phyloP scores from a whole-genome alignment of 2,888 invertebrate species.

The Fragum whitleyi region DNA sequence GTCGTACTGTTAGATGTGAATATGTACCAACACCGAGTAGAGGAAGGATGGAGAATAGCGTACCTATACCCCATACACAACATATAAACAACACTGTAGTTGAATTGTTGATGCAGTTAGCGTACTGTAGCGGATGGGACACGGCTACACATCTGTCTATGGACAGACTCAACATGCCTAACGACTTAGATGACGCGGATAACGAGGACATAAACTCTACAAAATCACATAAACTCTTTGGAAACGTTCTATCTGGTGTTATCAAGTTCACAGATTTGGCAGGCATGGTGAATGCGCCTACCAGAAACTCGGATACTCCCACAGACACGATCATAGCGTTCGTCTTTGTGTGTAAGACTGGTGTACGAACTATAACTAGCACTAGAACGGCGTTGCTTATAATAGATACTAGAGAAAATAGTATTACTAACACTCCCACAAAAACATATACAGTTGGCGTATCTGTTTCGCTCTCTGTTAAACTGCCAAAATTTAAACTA shows the following conservation, averaged over 20 bases:
- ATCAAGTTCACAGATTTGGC: constrained; percentile 57
- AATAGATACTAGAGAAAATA: constrained; percentile 51
- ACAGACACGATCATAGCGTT: constrained; percentile 73
- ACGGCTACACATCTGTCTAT: constrained; percentile 74
- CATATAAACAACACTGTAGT: constrained; percentile 53
- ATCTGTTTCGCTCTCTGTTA: neutral
- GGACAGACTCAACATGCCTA: constrained; percentile 71
- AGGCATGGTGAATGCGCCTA: constrained; percentile 67
- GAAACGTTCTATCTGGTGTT: constrained; percentile 44
- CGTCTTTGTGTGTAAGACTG: constrained; percentile 71
- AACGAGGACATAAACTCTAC: constrained; percentile 54
- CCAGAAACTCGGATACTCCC: constrained; percentile 66
- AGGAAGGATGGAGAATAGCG: constrained; percentile 66
- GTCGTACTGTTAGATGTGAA: constrained; percentile 50
- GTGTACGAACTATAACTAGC: constrained; percentile 62
- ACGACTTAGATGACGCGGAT: constrained; percentile 46
- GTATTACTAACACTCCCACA: constrained; percentile 47
- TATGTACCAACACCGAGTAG: constrained; percentile 64
- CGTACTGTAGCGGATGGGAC: constrained; percentile 72
- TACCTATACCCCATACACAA: constrained; percentile 66
- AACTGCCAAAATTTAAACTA: neutral
- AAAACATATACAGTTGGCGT: constrained; percentile 26
- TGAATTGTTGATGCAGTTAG: constrained; percentile 61
- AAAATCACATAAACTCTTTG: constrained; percentile 50
- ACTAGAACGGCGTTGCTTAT: constrained; percentile 63